Base-by-base conservation (phyloP, 30 jellyfish, hydroid and myxozoan genomes). In the Cassiopea andromeda region DNA sequence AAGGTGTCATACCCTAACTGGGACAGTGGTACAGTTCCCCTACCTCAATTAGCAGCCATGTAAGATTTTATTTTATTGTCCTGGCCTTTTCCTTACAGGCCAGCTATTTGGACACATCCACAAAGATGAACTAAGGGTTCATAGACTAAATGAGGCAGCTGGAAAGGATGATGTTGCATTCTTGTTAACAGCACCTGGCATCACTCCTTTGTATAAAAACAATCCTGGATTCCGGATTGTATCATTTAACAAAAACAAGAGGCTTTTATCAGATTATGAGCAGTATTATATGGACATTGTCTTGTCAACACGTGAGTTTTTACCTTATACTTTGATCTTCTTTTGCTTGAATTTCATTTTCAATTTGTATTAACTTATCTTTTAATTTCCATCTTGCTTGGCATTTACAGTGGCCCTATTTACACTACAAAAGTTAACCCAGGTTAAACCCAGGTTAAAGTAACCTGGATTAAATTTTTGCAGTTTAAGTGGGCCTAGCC, bases 71-170 rank as follows among this genome's bases (percentile, higher is more conserved):
- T 27, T 27, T 27, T 44, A 81, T 7, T 4, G 46, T 64, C 1
- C 0, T 64, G 46, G 19, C 14, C 13, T 46, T 18, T 85, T 74
- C 38, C 1, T 74, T 71, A 48, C 69, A 94, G 98, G 89, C 12
- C 98, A 94, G 72, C 87, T 94, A 3, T 94, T 46, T 90, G 98
- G 98, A 15, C 98, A 94, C 71, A 82, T 92, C 2, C 98, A 94
- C 90, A 87, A 90, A 73, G 98, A 94, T 73, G 90, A 87, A 9
- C 44, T 94, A 75, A 82, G 90, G 48, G 67, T 90, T 9, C 97
- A 90, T 58, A 85, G 73, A 75, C 48, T 43, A 57, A 77, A 69
- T 16, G 96, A 89, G 8, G 61, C 38, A 7, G 61, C 45, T 48
- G 16, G 16, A 18, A 43, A 70, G 5, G 78, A 48, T 1, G 38